Percentiles rank a stretch among this genome's conserved stretches.
Evolutionary conservation across 2,888 invertebrate genomes (phyloP).

Genomic region (Drosophila prolongata): DNA sequence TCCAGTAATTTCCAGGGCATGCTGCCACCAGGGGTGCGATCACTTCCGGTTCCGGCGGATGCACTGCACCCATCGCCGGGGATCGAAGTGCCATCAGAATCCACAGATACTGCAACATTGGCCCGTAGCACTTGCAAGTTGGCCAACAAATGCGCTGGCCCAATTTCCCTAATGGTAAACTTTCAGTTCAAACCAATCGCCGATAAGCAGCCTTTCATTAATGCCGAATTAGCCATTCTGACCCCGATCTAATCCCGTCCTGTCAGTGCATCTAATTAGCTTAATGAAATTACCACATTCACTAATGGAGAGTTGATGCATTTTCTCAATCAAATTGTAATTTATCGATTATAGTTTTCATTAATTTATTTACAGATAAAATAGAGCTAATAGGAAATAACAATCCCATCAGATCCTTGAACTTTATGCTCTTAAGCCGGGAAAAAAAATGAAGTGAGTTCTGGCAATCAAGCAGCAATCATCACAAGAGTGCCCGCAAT

Average conservation of each 20-base stretch:
- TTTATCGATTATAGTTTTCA: no score
- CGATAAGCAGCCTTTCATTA: background rate
- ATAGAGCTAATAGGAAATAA: no score
- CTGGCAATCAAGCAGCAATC: constrained; percentile 2
- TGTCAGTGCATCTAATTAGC: constrained; percentile 6
- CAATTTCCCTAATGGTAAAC: constrained; percentile 22
- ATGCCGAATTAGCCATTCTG: background rate
- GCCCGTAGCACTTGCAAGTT: background rate
- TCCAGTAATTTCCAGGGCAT: constrained; percentile 54
- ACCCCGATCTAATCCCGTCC: background rate
- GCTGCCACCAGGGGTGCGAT: constrained; percentile 43
- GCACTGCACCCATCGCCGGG: constrained; percentile 4
- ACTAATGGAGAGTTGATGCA: background rate
- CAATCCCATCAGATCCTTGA: no score
- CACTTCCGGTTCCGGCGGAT: background rate
- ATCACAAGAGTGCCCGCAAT: constrained; percentile 15
- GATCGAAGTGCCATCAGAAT: background rate
- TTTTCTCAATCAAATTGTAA: no score
- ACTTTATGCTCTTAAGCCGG: background rate
- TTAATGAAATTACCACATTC: constrained; percentile 1
- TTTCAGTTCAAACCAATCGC: constrained; percentile 1
- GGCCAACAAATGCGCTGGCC: constrained; percentile 6
- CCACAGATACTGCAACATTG: constrained; percentile 7
- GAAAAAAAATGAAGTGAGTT: background rate
- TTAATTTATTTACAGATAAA: no score